Evolutionary conservation across 1,140 invertebrate genomes (phyloP), one percentile per base, ranked within the genome.

Genomic region (Pogonomyrmex californicus): DNA sequence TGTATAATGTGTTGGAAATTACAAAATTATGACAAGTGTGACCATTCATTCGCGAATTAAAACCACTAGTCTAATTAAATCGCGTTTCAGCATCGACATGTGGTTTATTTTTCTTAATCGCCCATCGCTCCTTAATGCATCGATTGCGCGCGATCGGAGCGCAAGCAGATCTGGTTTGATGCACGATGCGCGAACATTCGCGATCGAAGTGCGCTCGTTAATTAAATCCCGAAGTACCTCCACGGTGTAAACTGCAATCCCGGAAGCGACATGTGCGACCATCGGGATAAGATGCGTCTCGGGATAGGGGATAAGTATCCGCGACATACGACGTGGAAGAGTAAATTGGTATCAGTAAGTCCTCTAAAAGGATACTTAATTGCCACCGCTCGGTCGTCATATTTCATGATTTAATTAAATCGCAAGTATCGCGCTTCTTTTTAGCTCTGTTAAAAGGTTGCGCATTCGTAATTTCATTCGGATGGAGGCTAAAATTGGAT

Each of bases 371-470:
- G 33, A 12, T 49, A 73, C 68, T 83, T 83, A 83, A 83, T 83
- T 83, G 41, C 79, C 56, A 49, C 41, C 4, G 68, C 68, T 83
- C 44, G 33, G 79, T 79, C 62, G 79, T 82, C 66, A 73, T 82
- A 82, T 82, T 82, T 83, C 23, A 83, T 73, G 79, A 83, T 75
- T 83, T 75, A 83, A 83, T 83, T 83, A 83, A 83, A 75, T 75
- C 79, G 44, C 79, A 73, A 75, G 79, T 62, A 75, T 83, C 68
- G 79, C 78, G 66, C 54, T 83, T 81, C 78, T 81, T 83, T 81
- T 83, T 83, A 83, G 41, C 54, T 56, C 38, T 41, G 68, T 47
- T 83, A 75, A 83, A 83, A 83, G 79, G 68, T 73, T 75, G 79
- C 79, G 79, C 79, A 73, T 60, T 75, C 54, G 54, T 83, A 83